Percentiles rank a stretch among this genome's conserved stretches.
These are phyloP conservation scores for Dryobota labecula DNA, from an alignment of 2,888 invertebrate species.

Conservation along the genomic window DNA sequence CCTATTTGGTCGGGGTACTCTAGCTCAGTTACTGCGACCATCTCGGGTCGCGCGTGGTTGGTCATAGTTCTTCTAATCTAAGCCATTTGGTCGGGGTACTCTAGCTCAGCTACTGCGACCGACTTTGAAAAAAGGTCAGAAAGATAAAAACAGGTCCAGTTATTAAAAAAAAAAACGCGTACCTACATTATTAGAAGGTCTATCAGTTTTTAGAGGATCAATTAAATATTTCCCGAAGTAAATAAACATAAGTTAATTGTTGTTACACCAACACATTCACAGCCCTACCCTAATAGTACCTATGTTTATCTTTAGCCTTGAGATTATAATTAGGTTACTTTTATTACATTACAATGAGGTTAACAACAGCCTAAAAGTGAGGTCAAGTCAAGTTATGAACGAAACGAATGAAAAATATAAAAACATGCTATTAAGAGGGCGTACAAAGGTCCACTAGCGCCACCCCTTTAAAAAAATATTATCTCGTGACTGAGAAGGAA, in stretches of 20 bases:
- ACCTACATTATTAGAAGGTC: background rate
- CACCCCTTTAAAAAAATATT: too few relatives aligned
- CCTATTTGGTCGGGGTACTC: too few relatives aligned
- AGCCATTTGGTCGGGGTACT: too few relatives aligned
- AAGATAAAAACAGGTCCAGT: background rate
- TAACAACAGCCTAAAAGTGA: slow-evolving; percentile 26
- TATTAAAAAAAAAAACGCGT: background rate
- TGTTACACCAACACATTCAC: background rate
- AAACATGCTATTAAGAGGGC: background rate
- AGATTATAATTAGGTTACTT: slow-evolving; percentile 34
- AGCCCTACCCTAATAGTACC: slow-evolving; percentile 1
- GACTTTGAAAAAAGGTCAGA: background rate
- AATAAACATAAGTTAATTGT: slow-evolving; percentile 3
- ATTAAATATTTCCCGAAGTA: background rate
- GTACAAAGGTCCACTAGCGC: too few relatives aligned
- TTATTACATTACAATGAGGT: slow-evolving; percentile 37
- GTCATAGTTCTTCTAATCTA: too few relatives aligned
- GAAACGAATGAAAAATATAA: slow-evolving; percentile 1
- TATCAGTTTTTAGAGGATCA: background rate
- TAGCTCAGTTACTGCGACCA: too few relatives aligned
- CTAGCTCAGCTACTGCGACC: background rate
- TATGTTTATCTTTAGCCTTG: slow-evolving; percentile 17
- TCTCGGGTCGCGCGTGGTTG: too few relatives aligned
- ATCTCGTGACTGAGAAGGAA: too few relatives aligned
- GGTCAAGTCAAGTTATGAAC: slow-evolving; percentile 35